Evolutionary conservation across 2,888 invertebrate species (phyloP), one percentile per base, ranked within the genome.

Genomic region (Sminthurinus aureus): DNA sequence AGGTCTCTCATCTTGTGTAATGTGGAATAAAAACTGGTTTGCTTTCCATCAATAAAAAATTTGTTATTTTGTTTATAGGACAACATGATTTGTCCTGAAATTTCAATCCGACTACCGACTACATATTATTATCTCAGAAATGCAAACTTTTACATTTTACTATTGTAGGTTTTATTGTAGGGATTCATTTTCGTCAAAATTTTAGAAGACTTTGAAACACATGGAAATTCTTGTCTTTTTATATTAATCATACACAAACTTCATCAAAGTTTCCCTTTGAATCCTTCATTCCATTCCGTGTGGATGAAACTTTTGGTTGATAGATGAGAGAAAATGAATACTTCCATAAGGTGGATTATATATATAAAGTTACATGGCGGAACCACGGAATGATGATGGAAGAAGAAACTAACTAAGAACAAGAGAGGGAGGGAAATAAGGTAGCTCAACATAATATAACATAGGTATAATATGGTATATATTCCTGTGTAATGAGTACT

Each of bases 331-430:
- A 12, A 58, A 76, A 76, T 76, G 76, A 51, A 76, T 76, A 76
- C 9, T 76, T 76, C 75, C 75, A 38, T 13, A 13, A 12, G 71
- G 24, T 76, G 51, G 75, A 75, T 51, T 75, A 50, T 75, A 73
- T 26, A 22, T 73, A 75, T 51, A 75, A 18, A 75, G 75, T 75
- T 51, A 75, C 75, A 75, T 51, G 51, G 75, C 75, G 75, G 50
- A 50, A 51, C 75, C 20, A 51, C 13, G 76, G 52, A 22, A 26
- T 71, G 26, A 26, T 71, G 26, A 75, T 75, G 20, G 50, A 38
- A 26, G 2, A n/a, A 73, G 24, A 73, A 13, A 73, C 15, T 50
- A 13, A 73, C 15, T 50, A 51, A 58, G 50, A 38, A 51, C 20
- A 20, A 38, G 50, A 73, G 26, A 73, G 26, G 12, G 73, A 73